A percentile compares a stretch with the other conserved stretches of the same genome.
Evolutionary conservation across 2,888 invertebrate genomes (phyloP).

Genomic region (Branchellion lobata): DNA sequence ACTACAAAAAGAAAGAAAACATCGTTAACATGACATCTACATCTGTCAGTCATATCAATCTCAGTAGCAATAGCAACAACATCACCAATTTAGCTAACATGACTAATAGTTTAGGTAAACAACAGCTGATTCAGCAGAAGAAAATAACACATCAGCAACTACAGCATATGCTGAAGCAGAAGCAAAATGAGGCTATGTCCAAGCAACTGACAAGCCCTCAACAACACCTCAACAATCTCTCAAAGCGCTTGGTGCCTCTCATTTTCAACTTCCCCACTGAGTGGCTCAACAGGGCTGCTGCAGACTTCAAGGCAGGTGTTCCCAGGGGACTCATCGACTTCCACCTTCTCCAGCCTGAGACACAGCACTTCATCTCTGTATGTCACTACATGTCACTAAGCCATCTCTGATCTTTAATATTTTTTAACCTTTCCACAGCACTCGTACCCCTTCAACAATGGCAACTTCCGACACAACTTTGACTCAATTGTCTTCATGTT

Average conservation of each 20-base stretch:
- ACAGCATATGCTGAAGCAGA: background rate
- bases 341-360: conserved; percentile 2
- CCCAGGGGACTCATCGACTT: background rate
- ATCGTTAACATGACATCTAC: too few relatives aligned
- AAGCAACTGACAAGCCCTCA: background rate
- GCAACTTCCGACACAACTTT: background rate
- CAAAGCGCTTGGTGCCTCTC: background rate
- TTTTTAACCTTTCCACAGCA: background rate
- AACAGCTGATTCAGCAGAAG: background rate
- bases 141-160: too few relatives aligned
- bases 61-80: background rate
- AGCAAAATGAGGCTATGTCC: background rate
- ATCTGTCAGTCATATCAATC: too few relatives aligned
- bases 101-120: conserved; percentile 1
- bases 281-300: conserved; percentile 5
- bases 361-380: background rate
- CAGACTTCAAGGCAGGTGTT: background rate
- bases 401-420: too few relatives aligned
- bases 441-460: conserved; percentile 6
- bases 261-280: conserved; percentile 6
- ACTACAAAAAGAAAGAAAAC: too few relatives aligned
- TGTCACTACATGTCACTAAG: background rate
- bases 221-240: background rate
- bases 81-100: background rate
- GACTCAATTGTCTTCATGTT: conserved; percentile 2